A percentile compares a stretch with the other conserved stretches of the same genome.
Conservation (phyloP, 2,888 invertebrate species). For the Galerucella pusilla region DNA sequence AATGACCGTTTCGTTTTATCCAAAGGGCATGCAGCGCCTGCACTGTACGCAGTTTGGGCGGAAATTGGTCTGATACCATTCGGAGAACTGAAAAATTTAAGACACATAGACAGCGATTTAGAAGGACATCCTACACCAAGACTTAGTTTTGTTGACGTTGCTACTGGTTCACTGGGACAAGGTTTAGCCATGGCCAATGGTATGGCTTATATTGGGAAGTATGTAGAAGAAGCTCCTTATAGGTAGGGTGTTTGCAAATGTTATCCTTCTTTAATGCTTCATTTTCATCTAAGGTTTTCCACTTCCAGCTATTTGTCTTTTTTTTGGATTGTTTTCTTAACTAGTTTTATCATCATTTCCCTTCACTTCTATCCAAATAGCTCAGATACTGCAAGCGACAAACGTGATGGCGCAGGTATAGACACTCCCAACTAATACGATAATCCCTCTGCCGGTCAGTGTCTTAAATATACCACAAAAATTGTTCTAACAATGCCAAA, state of each 20-base stretch:
- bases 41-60: constrained; percentile 98
- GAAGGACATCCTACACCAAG: constrained; percentile 99
- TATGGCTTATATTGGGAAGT: constrained; percentile 96
- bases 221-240: constrained; percentile 83
- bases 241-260: constrained; percentile 60
- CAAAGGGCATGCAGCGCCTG: constrained; percentile 98
- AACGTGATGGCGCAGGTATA: too few relatives aligned
- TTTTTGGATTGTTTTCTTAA: too few relatives aligned
- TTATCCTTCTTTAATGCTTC: neutral
- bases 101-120: constrained; percentile 91
- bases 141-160: constrained; percentile 96
- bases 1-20: constrained; percentile 97
- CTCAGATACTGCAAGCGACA: too few relatives aligned
- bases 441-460: too few relatives aligned
- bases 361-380: neutral
- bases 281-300: neutral
- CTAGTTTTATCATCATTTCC: neutral
- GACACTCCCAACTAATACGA: too few relatives aligned
- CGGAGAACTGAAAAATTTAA: constrained; percentile 83
- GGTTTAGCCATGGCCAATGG: constrained; percentile 95
- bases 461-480: too few relatives aligned
- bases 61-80: constrained; percentile 91
- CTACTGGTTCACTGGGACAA: constrained; percentile 97
- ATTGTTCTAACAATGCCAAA: too few relatives aligned
- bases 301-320: too few relatives aligned